These are phyloP conservation scores for Karalla daura DNA, from an alignment of 2,797 vertebrate genomes.

Conservation along the genomic window DNA sequence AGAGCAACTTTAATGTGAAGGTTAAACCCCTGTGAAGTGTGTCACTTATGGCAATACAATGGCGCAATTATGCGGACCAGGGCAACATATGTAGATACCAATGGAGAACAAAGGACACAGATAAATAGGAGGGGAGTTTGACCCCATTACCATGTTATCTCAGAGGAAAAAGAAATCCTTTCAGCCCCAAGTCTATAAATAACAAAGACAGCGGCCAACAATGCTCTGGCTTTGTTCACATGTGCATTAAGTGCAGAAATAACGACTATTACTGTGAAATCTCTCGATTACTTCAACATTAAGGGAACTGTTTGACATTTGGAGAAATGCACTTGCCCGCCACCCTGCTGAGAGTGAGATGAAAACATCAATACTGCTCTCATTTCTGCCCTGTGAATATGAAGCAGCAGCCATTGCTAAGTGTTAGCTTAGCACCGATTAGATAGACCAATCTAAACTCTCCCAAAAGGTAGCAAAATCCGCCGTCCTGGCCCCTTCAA, in stretches of 20 bases:
- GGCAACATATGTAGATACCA: conserved; percentile 61
- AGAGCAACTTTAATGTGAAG: conserved; percentile 46
- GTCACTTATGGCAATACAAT: conserved; percentile 54
- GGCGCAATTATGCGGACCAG: conserved; percentile 52
- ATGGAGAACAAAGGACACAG: conserved; percentile 59
- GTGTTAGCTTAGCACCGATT: conserved; percentile 16
- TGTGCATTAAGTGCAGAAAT: background rate
- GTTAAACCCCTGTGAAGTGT: conserved; percentile 58
- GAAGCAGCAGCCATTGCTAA: background rate
- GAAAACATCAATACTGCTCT: background rate
- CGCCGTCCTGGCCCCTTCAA: too few relatives aligned
- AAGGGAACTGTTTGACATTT: background rate
- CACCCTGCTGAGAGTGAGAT: background rate
- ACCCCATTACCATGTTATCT: conserved; percentile 59
- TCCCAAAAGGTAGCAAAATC: too few relatives aligned
- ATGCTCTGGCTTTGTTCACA: conserved; percentile 10
- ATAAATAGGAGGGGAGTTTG: conserved; percentile 44
- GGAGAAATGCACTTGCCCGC: background rate
- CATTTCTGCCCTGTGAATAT: background rate
- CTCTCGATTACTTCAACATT: background rate
- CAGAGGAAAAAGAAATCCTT: conserved; percentile 36
- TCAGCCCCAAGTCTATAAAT: conserved; percentile 27
- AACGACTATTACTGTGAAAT: background rate
- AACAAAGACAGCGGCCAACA: conserved; percentile 13
- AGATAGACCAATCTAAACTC: background rate